Evolutionary conservation across 2,888 invertebrate genomes (phyloP), one percentile per base, ranked within the genome.

Genomic region (Ischnura elegans): DNA sequence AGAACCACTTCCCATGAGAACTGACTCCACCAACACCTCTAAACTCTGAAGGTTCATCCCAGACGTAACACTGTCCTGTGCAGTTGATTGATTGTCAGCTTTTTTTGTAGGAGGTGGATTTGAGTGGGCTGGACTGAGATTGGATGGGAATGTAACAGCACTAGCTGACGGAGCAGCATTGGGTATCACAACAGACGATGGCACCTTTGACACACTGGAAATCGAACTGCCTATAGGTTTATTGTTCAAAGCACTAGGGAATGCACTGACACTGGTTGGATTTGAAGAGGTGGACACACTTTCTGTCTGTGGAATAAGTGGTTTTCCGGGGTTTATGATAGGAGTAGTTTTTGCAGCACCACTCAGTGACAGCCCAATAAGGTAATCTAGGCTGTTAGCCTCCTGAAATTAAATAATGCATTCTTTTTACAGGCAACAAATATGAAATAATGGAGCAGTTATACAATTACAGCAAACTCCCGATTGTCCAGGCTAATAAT

Each of bases 11-110:
- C 43, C 61, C n/a, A 61, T 45, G 21, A 90, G 90, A 55, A 90
- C 90, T 25, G 90, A 90, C 25, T 90, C 90, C 42, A 90, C 90
- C 43, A 90, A 45, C 43, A 61, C 90, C n/a, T 90, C 90, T 43
- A 90, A 61, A 45, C 90, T 90, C 21, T 90, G 55, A 42, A 90
- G 43, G 90, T 25, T 86, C 86, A 86, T 86, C 8, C 86, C 86
- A 36, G 86, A 86, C 45, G 61, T 61, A 43, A 43, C 43, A 43
- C n/a, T 90, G 61, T 90, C 90, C 8, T 25, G 66, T 25, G n/a
- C 43, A 51, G 55, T 90, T 3, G 90, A 42, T 36, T 90, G 55
- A 61, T 61, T 25, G 43, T 61, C 90, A 90, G 43, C 66, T 42
- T 61, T 90, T 45, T 90, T 55, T 16, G 10, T 13, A 19, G 25